phyloP scores from a whole-genome alignment of 1,140 invertebrate species.

The Rhyacophila brunnea region DNA sequence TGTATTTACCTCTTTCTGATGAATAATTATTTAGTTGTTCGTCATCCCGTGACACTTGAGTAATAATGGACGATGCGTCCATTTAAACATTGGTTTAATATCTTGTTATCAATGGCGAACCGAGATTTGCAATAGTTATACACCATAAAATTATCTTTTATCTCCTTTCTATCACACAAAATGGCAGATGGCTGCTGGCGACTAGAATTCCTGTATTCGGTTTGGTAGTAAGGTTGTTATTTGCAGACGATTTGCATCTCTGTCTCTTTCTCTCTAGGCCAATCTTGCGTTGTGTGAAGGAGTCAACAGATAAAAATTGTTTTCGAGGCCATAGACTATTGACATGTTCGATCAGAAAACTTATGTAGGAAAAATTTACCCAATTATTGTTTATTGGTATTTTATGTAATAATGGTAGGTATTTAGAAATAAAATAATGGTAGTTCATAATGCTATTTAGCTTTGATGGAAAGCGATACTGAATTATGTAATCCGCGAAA shows the following conservation, averaged over 20 bases:
- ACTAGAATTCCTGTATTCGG: slow-evolving; percentile 47
- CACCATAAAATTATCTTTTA: slow-evolving; percentile 58
- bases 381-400: background rate
- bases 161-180: slow-evolving; percentile 56
- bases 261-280: slow-evolving; percentile 8
- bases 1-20: slow-evolving; percentile 85
- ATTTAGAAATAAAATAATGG: too few relatives aligned
- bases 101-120: slow-evolving; percentile 52
- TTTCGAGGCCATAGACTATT: background rate
- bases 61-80: slow-evolving; percentile 98
- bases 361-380: background rate
- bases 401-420: too few relatives aligned
- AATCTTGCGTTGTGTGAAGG: slow-evolving; percentile 9
- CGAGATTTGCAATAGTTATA: slow-evolving; percentile 51
- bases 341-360: background rate
- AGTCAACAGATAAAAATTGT: slow-evolving; percentile 6
- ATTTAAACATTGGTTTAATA: slow-evolving; percentile 64
- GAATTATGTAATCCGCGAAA: too few relatives aligned
- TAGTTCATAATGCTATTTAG: too few relatives aligned
- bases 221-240: slow-evolving; percentile 20
- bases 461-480: too few relatives aligned
- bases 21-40: slow-evolving; percentile 89
- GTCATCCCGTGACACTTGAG: slow-evolving; percentile 94
- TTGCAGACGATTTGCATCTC: slow-evolving; percentile 10
- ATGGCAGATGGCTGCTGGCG: slow-evolving; percentile 50